These are phyloP conservation scores for Charina bottae DNA, from an alignment of 2,113 vertebrate genomes.

Conservation along the genomic window DNA sequence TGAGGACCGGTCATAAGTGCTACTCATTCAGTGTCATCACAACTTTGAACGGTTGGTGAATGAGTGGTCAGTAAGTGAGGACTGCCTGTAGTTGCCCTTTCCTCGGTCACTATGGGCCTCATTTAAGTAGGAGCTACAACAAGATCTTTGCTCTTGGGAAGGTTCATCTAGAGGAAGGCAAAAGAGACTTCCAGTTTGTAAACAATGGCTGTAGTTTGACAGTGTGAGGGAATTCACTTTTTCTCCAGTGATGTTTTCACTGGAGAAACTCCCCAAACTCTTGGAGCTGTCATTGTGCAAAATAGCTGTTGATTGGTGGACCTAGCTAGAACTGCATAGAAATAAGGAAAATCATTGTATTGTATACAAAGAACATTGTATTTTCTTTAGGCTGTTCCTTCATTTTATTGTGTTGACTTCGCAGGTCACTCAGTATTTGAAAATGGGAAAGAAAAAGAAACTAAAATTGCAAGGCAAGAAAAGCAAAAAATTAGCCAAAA, in stretches of 20 bases:
- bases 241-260: not conserved
- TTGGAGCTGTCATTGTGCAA: not conserved
- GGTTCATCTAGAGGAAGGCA: not conserved
- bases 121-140: not conserved
- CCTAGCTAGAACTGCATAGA: not conserved
- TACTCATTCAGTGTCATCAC: too few relatives aligned
- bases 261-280: not conserved
- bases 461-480: conserved; percentile 87
- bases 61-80: too few relatives aligned
- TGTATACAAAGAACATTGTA: not conserved
- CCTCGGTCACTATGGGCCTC: not conserved
- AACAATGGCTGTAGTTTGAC: not conserved
- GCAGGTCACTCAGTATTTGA: conserved; percentile 83
- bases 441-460: conserved; percentile 82
- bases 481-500: conserved; percentile 89
- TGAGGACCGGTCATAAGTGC: too few relatives aligned
- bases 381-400: not conserved
- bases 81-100: not conserved
- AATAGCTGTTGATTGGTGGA: not conserved
- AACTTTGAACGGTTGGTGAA: too few relatives aligned
- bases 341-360: not conserved
- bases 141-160: not conserved
- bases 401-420: conserved; percentile 26
- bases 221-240: not conserved
- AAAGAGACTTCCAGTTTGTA: not conserved